A percentile compares a stretch with the other conserved stretches of the same genome.
Conservation (phyloP, 2,797 vertebrate genomes). For the Trachops cirrhosus region DNA sequence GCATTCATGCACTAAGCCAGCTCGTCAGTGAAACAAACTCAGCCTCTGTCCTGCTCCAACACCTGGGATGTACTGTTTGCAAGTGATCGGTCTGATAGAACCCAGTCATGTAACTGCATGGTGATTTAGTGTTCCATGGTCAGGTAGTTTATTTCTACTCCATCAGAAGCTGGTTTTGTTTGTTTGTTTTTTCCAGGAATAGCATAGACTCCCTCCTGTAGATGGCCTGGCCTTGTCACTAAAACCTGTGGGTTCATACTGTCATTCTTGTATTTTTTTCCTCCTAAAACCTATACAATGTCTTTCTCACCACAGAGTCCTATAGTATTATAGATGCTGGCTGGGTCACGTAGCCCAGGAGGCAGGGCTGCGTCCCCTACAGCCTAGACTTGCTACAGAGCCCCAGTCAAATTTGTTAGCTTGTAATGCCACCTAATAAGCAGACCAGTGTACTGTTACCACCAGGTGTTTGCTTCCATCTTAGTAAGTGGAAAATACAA, state of each 20-base stretch:
- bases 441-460: not conserved
- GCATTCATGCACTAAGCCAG: not conserved
- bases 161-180: not conserved
- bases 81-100: not conserved
- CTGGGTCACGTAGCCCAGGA: not conserved
- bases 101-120: not conserved
- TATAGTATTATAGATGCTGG: not conserved
- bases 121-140: not conserved
- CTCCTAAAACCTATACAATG: not conserved
- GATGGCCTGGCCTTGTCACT: not conserved
- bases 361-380: not conserved
- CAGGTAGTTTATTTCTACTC: not conserved
- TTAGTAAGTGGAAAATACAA: not conserved
- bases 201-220: not conserved
- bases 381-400: not conserved
- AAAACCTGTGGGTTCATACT: not conserved
- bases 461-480: not conserved
- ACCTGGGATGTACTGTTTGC: not conserved
- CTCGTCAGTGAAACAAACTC: not conserved
- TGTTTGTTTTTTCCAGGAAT: not conserved
- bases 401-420: not conserved
- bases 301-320: not conserved
- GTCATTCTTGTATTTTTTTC: not conserved
- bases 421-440: not conserved
- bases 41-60: not conserved